These are phyloP conservation scores for Diadumene lineata DNA, from an alignment of 92 coral and sea anemone genomes.

Conservation along the genomic window DNA sequence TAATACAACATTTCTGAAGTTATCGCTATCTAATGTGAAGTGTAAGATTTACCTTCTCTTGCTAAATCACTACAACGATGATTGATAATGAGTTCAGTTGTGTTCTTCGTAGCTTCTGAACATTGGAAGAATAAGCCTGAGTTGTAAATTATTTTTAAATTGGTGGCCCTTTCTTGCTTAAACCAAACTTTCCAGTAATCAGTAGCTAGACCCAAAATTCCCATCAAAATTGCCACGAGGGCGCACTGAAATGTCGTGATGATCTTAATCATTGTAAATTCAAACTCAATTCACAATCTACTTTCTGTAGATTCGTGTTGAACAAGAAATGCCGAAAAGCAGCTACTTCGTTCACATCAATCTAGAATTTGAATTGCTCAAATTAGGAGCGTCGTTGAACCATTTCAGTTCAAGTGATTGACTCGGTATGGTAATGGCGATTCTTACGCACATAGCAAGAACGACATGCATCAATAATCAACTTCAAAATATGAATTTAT, in stretches of 20 bases:
- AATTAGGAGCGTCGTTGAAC: slow-evolving; percentile 27
- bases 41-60: slow-evolving; percentile 17
- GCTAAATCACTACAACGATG: slow-evolving; percentile 22
- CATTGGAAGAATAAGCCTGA: slow-evolving; percentile 86
- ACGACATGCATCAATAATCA: slow-evolving; percentile 30
- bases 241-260: slow-evolving; percentile 74
- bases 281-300: not conserved
- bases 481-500: slow-evolving; percentile 4
- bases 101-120: slow-evolving; percentile 47
- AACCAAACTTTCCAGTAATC: slow-evolving; percentile 87
- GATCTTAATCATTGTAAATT: slow-evolving; percentile 76
- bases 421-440: slow-evolving; percentile 20
- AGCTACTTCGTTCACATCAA: not conserved
- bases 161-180: slow-evolving; percentile 54
- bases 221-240: slow-evolving; percentile 77
- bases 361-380: slow-evolving; percentile 36
- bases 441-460: slow-evolving; percentile 13
- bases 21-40: too few species aligned
- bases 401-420: slow-evolving; percentile 14
- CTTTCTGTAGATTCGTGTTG: not conserved
- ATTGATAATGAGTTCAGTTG: slow-evolving; percentile 36
- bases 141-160: slow-evolving; percentile 54
- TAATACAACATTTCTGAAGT: too few species aligned
- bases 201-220: slow-evolving; percentile 82
- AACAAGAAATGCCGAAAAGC: not conserved